Conservation (phyloP, 2,797 vertebrate species). For the Xiphophorus birchmanni region DNA sequence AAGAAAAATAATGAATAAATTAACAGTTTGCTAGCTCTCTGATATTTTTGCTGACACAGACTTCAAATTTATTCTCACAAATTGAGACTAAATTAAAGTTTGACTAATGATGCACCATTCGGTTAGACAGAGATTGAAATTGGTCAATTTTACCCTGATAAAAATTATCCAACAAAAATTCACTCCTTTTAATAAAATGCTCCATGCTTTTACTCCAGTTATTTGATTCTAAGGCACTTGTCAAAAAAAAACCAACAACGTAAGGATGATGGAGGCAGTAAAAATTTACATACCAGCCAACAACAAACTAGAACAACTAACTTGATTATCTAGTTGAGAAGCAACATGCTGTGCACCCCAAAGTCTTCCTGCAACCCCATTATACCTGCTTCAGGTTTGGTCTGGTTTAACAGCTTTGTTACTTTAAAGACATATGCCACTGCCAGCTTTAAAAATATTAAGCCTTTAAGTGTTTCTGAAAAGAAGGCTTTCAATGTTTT, state of each 20-base stretch:
- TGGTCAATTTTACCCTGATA: background rate
- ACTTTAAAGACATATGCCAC: background rate
- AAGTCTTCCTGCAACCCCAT: background rate
- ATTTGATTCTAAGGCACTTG: background rate
- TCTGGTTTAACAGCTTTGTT: background rate
- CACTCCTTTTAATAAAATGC: background rate
- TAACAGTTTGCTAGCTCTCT: background rate
- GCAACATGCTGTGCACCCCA: background rate
- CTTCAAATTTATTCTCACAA: background rate
- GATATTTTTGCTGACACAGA: background rate
- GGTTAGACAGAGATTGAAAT: background rate
- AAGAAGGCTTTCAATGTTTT: background rate
- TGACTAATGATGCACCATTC: background rate
- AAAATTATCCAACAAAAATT: background rate
- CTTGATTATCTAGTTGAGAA: background rate
- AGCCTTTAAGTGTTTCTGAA: background rate
- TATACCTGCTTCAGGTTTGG: background rate
- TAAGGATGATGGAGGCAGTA: background rate
- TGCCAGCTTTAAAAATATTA: background rate
- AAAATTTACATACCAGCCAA: background rate
- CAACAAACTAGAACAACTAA: background rate
- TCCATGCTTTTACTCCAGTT: background rate
- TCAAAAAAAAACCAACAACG: background rate
- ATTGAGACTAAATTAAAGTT: background rate
- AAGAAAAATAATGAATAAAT: background rate